Percentiles rank a stretch among this genome's conserved stretches.
phyloP scores from a whole-genome alignment of 2,888 invertebrate species.

The Seira ritae region DNA sequence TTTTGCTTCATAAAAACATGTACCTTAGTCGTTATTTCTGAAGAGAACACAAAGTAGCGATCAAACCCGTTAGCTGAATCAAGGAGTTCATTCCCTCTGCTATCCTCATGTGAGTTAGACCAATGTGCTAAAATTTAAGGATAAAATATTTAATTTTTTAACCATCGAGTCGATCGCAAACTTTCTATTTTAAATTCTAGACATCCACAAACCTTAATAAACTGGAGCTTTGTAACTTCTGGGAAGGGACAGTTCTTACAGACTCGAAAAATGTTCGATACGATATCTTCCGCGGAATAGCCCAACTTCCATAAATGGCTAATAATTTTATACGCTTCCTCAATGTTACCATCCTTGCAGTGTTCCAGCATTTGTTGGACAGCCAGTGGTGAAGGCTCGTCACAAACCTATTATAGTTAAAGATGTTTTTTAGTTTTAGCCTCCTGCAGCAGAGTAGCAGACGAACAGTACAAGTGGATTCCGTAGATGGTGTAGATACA shows the following conservation, averaged over 20 bases:
- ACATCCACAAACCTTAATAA: slow-evolving; percentile 81
- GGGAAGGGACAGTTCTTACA: slow-evolving; percentile 89
- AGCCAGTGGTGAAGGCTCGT: slow-evolving; percentile 97
- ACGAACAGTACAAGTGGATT: neutral
- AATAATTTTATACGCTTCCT: slow-evolving; percentile 91
- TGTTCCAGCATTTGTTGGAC: slow-evolving; percentile 93
- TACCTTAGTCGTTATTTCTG: slow-evolving; percentile 33
- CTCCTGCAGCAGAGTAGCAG: neutral
- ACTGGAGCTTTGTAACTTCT: slow-evolving; percentile 88
- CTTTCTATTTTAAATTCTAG: slow-evolving; percentile 13
- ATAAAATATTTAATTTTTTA: slow-evolving; percentile 19
- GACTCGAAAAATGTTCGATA: slow-evolving; percentile 95
- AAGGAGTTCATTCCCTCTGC: slow-evolving; percentile 91
- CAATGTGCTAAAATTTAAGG: slow-evolving; percentile 84
- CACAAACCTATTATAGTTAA: slow-evolving; percentile 84
- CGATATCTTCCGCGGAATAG: slow-evolving; percentile 97
- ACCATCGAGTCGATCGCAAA: neutral
- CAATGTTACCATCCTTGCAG: slow-evolving; percentile 88
- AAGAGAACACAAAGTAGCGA: slow-evolving; percentile 85
- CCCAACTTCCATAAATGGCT: slow-evolving; percentile 94
- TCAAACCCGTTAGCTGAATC: slow-evolving; percentile 92
- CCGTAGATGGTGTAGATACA: too few species aligned
- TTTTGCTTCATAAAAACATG: too few species aligned
- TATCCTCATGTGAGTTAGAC: slow-evolving; percentile 91
- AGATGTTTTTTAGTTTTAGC: neutral